These are phyloP conservation scores for Xiphorhynchus elegans DNA, from an alignment of 2,113 vertebrate genomes.

Conservation along the genomic window DNA sequence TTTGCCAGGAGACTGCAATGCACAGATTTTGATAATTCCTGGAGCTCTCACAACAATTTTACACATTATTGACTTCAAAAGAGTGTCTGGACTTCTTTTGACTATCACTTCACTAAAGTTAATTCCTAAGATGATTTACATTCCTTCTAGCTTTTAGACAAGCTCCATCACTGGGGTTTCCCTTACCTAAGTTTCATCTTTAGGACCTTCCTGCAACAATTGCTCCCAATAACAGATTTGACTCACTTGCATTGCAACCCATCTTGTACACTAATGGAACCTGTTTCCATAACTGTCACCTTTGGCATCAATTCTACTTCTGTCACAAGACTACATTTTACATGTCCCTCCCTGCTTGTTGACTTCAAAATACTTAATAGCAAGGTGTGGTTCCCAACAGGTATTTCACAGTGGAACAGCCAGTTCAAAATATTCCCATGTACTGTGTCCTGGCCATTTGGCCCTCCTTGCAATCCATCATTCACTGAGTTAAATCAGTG, in stretches of 20 bases:
- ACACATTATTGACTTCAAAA: neutral
- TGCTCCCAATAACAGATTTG: neutral
- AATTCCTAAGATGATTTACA: neutral
- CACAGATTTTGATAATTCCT: neutral
- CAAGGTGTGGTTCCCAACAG: slow-evolving; percentile 45
- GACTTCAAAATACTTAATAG: slow-evolving; percentile 13
- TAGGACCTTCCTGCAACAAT: neutral
- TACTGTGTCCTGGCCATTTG: neutral
- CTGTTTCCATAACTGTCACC: neutral
- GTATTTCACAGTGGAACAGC: neutral
- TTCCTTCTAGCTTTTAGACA: neutral
- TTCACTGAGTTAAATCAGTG: neutral
- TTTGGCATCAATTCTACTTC: neutral
- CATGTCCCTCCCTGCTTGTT: neutral
- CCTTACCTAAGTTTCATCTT: neutral
- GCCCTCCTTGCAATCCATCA: neutral
- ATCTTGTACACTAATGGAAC: neutral
- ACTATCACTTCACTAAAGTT: neutral
- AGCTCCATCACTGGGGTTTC: neutral
- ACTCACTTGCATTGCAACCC: neutral
- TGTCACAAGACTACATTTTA: neutral
- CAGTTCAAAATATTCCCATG: neutral
- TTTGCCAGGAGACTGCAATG: neutral
- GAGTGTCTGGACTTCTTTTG: neutral
- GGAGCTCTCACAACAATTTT: neutral